Base-by-base conservation (phyloP, 1,140 invertebrate species). In the Camponotus pennsylvanicus region DNA sequence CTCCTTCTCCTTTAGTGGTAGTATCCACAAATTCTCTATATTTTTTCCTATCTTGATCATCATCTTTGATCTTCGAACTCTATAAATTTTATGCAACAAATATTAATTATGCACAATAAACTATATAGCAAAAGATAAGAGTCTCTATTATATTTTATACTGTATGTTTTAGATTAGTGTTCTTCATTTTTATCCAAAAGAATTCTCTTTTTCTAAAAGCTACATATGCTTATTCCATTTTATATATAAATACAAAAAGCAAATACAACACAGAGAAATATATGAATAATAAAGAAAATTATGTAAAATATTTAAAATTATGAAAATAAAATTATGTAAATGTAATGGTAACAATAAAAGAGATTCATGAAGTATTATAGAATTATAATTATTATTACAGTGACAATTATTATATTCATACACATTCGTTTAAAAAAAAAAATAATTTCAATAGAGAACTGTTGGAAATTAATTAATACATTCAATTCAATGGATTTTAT, bases 11-110 rank as follows among this genome's bases (percentile, higher is more conserved):
- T 3, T 11, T 18, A 34, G 18, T 3, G 4, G 3, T 13, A 3
- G 13, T 83, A 3, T 83, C 40, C 4, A 40, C 27, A 37, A 83
- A 83, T 8, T 73, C n/a, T 75, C 8, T 34, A 15, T 75, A 83
- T 8, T 37, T 83, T 13, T 34, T 21, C 0, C 4, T 34, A 15
- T 49, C 32, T 34, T 73, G 37, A 15, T 71, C 27, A 6, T 73
- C 2, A 32, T 32, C 13, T 49, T 83, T 63, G 1, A 18, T 13
- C 4, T 83, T 40, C 18, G 79, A 83, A 37, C 69, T 63, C 79
- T 83, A 37, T 7, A 73, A 75, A 83, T 61, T 73, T 75, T 61
- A 83, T 18, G 15, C 27, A 27, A 27, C 27, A 27, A 27, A 27
- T 27, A 27, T 27, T 27, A 27, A 27, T 27, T 63, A 21, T 0